Evolutionary conservation across 1,140 invertebrate species (phyloP), one percentile per base, ranked within the genome.

Genomic region (Drosophila virilis): DNA sequence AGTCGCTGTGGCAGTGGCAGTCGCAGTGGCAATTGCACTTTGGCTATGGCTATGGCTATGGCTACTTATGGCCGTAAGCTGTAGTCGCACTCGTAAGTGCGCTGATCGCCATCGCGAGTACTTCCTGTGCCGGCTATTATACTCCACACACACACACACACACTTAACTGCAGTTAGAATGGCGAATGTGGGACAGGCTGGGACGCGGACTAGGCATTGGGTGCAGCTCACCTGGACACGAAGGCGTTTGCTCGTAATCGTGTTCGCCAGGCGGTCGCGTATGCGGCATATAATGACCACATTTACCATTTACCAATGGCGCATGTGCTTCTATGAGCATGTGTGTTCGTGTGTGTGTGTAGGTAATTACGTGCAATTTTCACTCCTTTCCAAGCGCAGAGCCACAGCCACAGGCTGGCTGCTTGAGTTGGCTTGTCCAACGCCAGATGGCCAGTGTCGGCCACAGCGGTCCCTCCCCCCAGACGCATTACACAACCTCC

Each of bases 301-400:
- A 84, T 84, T 88, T 89, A 86, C 71, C 68, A 86, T 74, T 86
- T 77, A 79, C 82, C 83, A 86, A 83, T 86, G 74, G 78, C 73
- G 77, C 68, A 78, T 50, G 55, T 66, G 50, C 66, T 65, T 48
- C 43, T 37, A 51, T 35, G 43, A 37, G 33, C 9, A 9, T 59
- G 10, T 15, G 1, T 54, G 13, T 64, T 17, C 38, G 40, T 51
- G 45, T 67, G 54, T 65, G 32, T 55, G 42, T 64, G 64, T 66
- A 46, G 73, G 84, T 89, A 89, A 89, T 89, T 89, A 83, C 84
- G 66, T 78, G 80, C 80, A 89, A 89, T 89, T 89, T 89, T 89
- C 84, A 89, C 84, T 89, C 84, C 80, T 88, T 88, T 77, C 52
- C 84, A 81, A 68, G 71, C 66, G 52, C 73, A 62, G 13, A 78